These are phyloP conservation scores for Rhea americana DNA, from an alignment of 2,113 vertebrate species.

Conservation along the genomic window DNA sequence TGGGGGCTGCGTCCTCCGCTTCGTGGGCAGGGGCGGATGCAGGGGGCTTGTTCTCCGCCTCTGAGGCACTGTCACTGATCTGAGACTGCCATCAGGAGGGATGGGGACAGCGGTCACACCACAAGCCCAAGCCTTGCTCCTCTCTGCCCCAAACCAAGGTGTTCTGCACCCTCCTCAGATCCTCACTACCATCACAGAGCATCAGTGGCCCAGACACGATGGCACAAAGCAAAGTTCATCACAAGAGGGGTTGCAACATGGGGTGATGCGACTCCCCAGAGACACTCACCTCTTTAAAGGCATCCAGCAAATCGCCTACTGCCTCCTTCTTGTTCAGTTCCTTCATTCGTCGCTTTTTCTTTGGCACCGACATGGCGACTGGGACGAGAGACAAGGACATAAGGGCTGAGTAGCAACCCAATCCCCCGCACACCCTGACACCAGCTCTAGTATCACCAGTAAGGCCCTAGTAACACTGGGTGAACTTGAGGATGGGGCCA, in stretches of 20 bases:
- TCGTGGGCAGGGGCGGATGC: conserved; percentile 45
- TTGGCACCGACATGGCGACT: conserved; percentile 93
- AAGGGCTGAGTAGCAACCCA: not conserved
- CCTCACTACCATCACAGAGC: conserved; percentile 51
- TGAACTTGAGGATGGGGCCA: accelerated
- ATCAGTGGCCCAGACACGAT: conserved; percentile 66
- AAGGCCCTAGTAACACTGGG: not conserved
- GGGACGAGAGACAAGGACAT: not conserved
- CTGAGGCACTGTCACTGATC: conserved; percentile 73
- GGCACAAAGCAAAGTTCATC: conserved; percentile 47
- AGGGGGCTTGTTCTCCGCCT: conserved; percentile 73
- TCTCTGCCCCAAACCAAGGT: not conserved
- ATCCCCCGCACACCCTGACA: accelerated
- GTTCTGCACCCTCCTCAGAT: not conserved
- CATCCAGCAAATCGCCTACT: conserved; percentile 93
- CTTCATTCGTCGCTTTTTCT: conserved; percentile 95
- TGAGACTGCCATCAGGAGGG: not conserved
- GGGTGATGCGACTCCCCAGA: no score
- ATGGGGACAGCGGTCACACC: not conserved
- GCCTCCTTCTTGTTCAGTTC: conserved; percentile 95
- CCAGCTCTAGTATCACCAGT: not conserved
- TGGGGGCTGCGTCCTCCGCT: conserved; percentile 56
- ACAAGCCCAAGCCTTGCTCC: accelerated
- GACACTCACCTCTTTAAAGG: conserved; percentile 92
- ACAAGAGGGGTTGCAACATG: not conserved